Evolutionary conservation across 2,888 invertebrate genomes (phyloP).

Genomic region (Heliconius charithonia): DNA sequence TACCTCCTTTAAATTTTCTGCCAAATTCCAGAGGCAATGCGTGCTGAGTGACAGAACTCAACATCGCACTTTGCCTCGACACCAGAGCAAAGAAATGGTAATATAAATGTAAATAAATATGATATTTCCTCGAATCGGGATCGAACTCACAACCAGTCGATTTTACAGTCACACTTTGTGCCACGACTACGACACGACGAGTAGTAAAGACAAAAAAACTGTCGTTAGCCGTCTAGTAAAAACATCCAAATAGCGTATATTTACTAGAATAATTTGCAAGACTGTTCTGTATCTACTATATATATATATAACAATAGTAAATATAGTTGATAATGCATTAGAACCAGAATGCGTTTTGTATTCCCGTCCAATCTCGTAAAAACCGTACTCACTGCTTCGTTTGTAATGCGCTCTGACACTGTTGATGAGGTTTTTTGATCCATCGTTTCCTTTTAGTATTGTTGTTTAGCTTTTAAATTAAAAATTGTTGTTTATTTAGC

Average conservation of each 20-base stretch:
- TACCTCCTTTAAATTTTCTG: too few relatives aligned
- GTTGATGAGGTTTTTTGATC: conserved; percentile 39
- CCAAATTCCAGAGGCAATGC: too few relatives aligned
- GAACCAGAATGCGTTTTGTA: conserved; percentile 40
- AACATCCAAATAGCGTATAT: not conserved
- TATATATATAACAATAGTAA: conserved; percentile 18
- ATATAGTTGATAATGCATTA: conserved; percentile 27
- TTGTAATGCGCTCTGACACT: conserved; percentile 39
- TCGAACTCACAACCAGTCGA: too few relatives aligned
- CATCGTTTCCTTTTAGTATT: conserved; percentile 26
- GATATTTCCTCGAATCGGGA: too few relatives aligned
- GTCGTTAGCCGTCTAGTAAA: too few relatives aligned
- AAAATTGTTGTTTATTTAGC: conserved; percentile 2
- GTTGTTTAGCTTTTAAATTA: conserved; percentile 25
- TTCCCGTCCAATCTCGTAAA: conserved; percentile 44
- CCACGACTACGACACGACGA: too few relatives aligned
- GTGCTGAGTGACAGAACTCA: too few relatives aligned
- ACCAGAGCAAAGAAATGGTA: too few relatives aligned
- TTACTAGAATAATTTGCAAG: not conserved
- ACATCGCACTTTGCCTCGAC: too few relatives aligned
- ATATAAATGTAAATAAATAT: too few relatives aligned
- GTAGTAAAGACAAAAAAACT: too few relatives aligned
- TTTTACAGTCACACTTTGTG: too few relatives aligned
- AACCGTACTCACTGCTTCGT: conserved; percentile 42
- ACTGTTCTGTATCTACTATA: not conserved